These are phyloP conservation scores for Auanema freiburgensis DNA, from an alignment of 2,888 invertebrate species.

Conservation along the genomic window DNA sequence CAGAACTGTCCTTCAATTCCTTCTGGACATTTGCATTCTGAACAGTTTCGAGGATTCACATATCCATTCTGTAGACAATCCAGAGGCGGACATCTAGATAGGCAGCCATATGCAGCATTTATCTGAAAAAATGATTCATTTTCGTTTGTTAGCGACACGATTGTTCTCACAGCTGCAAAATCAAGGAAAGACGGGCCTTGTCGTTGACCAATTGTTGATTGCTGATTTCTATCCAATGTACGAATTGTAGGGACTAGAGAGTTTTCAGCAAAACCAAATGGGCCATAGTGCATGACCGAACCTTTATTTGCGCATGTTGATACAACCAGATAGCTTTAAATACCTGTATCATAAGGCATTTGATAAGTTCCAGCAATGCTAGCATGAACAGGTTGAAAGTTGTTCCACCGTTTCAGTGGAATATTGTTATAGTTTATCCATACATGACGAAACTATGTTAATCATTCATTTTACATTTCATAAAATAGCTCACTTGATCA, in stretches of 20 bases:
- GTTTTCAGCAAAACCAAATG: slow-evolving; percentile 60
- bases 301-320: slow-evolving; percentile 16
- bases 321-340: background rate
- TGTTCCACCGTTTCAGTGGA: slow-evolving; percentile 59
- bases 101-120: slow-evolving; percentile 57
- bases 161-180: slow-evolving; percentile 46
- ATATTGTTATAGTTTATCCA: slow-evolving; percentile 62
- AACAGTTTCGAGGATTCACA: slow-evolving; percentile 60
- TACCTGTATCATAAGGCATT: slow-evolving; percentile 61
- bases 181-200: slow-evolving; percentile 62
- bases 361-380: slow-evolving; percentile 54
- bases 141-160: background rate
- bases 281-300: slow-evolving; percentile 59
- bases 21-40: slow-evolving; percentile 55
- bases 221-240: slow-evolving; percentile 51
- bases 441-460: slow-evolving; percentile 49
- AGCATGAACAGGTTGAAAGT: slow-evolving; percentile 58
- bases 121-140: slow-evolving; percentile 38
- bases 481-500: slow-evolving; percentile 48
- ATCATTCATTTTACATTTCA: background rate
- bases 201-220: slow-evolving; percentile 61
- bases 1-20: slow-evolving; percentile 56
- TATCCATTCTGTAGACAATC: slow-evolving; percentile 51
- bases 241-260: slow-evolving; percentile 58
- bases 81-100: slow-evolving; percentile 36